Conservation (phyloP, 2,888 invertebrate species). For the Agonopterix arenella region DNA sequence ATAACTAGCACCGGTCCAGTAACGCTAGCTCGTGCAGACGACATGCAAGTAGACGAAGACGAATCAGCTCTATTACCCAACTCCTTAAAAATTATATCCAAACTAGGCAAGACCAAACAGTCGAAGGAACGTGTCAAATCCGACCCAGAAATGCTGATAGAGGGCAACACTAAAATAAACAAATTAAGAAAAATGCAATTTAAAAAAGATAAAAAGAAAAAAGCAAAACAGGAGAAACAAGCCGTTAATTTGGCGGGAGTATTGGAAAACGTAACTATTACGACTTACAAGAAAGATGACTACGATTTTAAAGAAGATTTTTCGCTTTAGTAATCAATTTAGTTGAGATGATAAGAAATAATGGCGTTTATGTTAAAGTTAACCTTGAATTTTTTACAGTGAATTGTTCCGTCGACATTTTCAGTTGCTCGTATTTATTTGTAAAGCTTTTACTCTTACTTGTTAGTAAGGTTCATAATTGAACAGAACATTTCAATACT, state of each 20-base stretch:
- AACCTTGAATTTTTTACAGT: too few relatives aligned
- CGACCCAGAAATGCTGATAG: constrained; percentile 82
- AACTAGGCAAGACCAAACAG: constrained; percentile 50
- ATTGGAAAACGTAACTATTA: constrained; percentile 77
- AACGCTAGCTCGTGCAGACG: constrained; percentile 52
- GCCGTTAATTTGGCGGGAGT: constrained; percentile 79
- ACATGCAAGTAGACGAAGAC: constrained; percentile 76
- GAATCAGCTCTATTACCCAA: constrained; percentile 56
- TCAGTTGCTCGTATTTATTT: too few relatives aligned
- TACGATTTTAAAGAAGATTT: constrained; percentile 81
- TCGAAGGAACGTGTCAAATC: constrained; percentile 52
- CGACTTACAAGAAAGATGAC: constrained; percentile 61
- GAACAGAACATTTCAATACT: too few relatives aligned
- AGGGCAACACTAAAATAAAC: constrained; percentile 79
- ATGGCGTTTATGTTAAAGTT: too few relatives aligned
- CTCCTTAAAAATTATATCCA: constrained; percentile 52
- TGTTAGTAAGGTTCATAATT: too few relatives aligned
- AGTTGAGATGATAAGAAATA: too few relatives aligned
- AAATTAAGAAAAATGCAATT: constrained; percentile 72
- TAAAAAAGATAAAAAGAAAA: constrained; percentile 79
- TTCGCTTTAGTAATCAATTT: constrained; percentile 23
- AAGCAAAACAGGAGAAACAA: constrained; percentile 75
- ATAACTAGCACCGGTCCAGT: constrained; percentile 81
- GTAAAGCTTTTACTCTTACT: too few relatives aligned
- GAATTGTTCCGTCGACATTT: too few relatives aligned